Base-by-base conservation (phyloP, 23 tunicate genomes). In the Styela clava region DNA sequence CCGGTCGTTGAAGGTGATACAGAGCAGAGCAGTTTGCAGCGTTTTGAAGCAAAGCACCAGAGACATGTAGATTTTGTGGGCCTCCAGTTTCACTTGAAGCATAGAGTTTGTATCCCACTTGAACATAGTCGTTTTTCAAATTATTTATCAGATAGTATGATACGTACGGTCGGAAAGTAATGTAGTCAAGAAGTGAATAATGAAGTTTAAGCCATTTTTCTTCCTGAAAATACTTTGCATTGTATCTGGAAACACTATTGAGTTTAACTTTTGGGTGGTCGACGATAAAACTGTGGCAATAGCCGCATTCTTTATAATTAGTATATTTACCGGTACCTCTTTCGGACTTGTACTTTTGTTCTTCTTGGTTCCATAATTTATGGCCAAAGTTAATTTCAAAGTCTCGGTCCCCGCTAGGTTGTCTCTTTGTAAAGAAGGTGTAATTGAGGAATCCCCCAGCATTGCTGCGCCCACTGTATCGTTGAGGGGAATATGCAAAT, bases 321-420 rank as follows among this genome's bases (percentile, higher is more conserved):
- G 37, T 31, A 0, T 32, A 73, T 1, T 31, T 73, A 31, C 21
- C 51, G 24, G 26, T 73, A 25, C 52, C 78, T 16, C 27, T 16
- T 31, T 73, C 2, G 52, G 30, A 34, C 26, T 31, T 1, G 37
- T 73, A 73, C 18, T 0, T 0, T 1, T n/a, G 30, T 31, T 31
- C 27, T 33, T 1, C 78, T 28, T 69, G 78, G 27, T 73, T 73
- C 78, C 78, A 73, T 16, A 73, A 73, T 28, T 73, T 34, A 69
- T 73, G 16, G 20, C 52, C 78, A 22, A 73, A 25, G 26, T 18
- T 0, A 31, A 29, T 23, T 25, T 31, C 32, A 0, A 25, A 73
- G 19, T 73, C 27, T 16, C 52, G 35, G 20, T 33, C 16, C 19
- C 37, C 37, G 16, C 22, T 22, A 23, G 30, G 27, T 16, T 33